phyloP scores from a whole-genome alignment of 2,113 vertebrate genomes.

The Calyptommatus sinebrachiatus region DNA sequence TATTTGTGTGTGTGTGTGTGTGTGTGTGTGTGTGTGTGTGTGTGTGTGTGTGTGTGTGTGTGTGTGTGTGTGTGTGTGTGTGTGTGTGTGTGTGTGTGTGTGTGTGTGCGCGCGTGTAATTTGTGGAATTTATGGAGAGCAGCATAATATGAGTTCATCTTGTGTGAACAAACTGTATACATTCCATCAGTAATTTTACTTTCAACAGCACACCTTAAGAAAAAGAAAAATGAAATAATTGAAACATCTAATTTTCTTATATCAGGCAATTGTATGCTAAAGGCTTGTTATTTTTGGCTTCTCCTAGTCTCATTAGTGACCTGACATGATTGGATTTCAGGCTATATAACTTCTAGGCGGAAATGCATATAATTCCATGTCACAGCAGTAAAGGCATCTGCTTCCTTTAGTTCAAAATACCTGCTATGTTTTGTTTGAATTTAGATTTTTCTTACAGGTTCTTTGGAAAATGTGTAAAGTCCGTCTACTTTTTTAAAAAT shows the following conservation, averaged over 20 bases:
- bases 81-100: too few species aligned
- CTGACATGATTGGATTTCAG: slow-evolving; percentile 58
- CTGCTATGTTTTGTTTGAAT: slow-evolving; percentile 52
- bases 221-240: slow-evolving; percentile 63
- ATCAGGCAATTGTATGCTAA: slow-evolving; percentile 63
- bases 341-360: slow-evolving; percentile 63
- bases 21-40: too few species aligned
- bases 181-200: slow-evolving; percentile 56
- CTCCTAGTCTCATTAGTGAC: slow-evolving; percentile 52
- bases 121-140: too few species aligned
- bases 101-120: too few species aligned
- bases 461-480: slow-evolving; percentile 58
- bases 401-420: slow-evolving; percentile 69
- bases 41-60: too few species aligned
- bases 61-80: too few species aligned
- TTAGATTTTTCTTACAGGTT: slow-evolving; percentile 66
- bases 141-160: too few species aligned
- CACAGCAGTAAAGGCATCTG: slow-evolving; percentile 65
- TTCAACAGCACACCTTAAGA: slow-evolving; percentile 59
- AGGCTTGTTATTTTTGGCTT: slow-evolving; percentile 65
- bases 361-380: slow-evolving; percentile 67
- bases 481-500: slow-evolving; percentile 53
- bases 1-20: too few species aligned
- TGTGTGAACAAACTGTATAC: slow-evolving; percentile 16
- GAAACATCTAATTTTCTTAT: slow-evolving; percentile 57